A percentile compares a stretch with the other conserved stretches of the same genome.
These are phyloP conservation scores for Eremobia ochroleuca DNA, from an alignment of 2,888 invertebrate genomes.

Conservation along the genomic window DNA sequence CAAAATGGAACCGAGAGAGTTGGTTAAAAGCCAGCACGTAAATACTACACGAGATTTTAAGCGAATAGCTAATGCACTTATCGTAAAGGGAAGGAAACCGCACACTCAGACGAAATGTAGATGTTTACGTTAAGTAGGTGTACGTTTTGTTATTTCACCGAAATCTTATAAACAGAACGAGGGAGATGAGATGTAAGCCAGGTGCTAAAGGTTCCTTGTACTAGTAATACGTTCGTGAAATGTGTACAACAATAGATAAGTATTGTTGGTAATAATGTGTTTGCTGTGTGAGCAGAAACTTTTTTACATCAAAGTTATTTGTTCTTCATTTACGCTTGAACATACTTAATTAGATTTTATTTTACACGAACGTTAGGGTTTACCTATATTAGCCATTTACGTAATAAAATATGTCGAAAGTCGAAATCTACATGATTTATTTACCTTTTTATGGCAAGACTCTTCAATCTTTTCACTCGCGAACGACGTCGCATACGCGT, in stretches of 20 bases:
- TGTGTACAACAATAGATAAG: background rate
- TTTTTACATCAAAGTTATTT: background rate
- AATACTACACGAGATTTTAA: constrained; percentile 24
- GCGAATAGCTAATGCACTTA: constrained; percentile 53
- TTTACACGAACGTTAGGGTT: background rate
- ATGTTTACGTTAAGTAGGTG: constrained; percentile 31
- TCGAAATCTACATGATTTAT: too few relatives aligned
- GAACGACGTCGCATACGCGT: background rate
- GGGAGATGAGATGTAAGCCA: constrained; percentile 13
- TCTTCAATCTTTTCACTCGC: background rate
- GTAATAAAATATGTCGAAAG: background rate
- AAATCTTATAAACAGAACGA: constrained; percentile 18
- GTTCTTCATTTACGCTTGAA: background rate
- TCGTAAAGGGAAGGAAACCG: constrained; percentile 36
- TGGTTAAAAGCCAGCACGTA: constrained; percentile 15
- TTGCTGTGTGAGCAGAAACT: constrained; percentile 2
- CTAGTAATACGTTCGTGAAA: background rate
- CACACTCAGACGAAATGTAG: constrained; percentile 19
- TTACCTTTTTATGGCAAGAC: background rate
- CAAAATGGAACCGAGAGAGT: background rate
- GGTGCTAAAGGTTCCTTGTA: background rate
- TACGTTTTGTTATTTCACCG: constrained; percentile 28
- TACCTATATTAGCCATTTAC: background rate
- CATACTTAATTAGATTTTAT: background rate
- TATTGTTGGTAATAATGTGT: background rate